A percentile compares a stretch with the other conserved stretches of the same genome.
These are phyloP conservation scores for Bothrops jararaca DNA, from an alignment of 2,113 vertebrate species.

Conservation along the genomic window DNA sequence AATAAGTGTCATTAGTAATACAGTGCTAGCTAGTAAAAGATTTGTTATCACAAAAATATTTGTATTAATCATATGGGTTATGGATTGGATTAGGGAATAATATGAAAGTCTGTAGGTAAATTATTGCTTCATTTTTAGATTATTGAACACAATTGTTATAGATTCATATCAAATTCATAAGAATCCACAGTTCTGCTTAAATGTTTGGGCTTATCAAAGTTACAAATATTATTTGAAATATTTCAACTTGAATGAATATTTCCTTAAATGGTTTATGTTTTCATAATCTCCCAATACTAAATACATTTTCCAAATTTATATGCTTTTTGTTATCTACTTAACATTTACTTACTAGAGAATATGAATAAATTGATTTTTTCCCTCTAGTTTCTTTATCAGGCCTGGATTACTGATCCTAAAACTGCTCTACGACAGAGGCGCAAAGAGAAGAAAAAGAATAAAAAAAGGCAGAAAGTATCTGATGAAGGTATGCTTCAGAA, in stretches of 20 bases:
- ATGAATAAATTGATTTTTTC: conserved; percentile 56
- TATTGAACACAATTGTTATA: conserved; percentile 30
- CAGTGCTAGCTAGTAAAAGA: conserved; percentile 4
- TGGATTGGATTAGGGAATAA: not conserved
- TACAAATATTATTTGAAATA: conserved; percentile 20
- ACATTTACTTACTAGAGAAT: conserved; percentile 35
- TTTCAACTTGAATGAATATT: conserved; percentile 29
- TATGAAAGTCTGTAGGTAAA: not conserved
- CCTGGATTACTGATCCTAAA: conserved; percentile 97
- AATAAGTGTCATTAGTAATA: conserved; percentile 1
- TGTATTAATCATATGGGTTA: conserved; percentile 1
- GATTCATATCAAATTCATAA: conserved; percentile 37
- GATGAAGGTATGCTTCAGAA: conserved; percentile 68
- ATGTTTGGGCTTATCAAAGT: conserved; percentile 44
- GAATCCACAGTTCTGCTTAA: conserved; percentile 35
- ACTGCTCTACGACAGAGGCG: conserved; percentile 83
- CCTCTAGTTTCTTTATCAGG: conserved; percentile 92
- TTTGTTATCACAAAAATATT: conserved; percentile 31
- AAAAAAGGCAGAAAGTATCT: conserved; percentile 75
- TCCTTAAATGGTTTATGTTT: conserved; percentile 33
- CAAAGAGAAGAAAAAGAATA: conserved; percentile 82
- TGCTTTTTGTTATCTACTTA: conserved; percentile 25
- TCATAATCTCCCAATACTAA: conserved; percentile 26
- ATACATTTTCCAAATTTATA: conserved; percentile 19
- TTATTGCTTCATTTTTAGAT: conserved; percentile 28